Conservation (phyloP, 2,797 vertebrate genomes). For the Scolopax bukidnonensis region DNA sequence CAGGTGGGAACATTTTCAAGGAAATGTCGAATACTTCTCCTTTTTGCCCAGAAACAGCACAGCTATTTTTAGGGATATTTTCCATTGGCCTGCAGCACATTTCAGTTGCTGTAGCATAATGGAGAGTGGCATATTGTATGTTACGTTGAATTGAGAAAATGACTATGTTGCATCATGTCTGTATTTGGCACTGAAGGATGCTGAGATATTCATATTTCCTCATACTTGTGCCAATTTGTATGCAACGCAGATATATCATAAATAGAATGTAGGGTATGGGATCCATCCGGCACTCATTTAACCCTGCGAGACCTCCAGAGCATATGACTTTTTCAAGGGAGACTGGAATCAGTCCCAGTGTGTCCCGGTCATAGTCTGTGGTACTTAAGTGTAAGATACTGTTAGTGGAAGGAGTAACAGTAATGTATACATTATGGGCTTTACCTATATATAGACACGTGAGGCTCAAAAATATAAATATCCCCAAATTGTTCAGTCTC, state of each 20-base stretch:
- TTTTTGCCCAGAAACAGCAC: constrained; percentile 80
- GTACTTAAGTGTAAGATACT: not conserved
- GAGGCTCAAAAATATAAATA: not conserved
- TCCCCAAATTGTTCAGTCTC: not conserved
- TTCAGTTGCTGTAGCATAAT: constrained; percentile 74
- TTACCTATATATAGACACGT: not conserved
- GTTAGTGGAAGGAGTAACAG: not conserved
- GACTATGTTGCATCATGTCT: constrained; percentile 59
- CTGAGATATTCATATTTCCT: constrained; percentile 56
- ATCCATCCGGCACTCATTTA: not conserved
- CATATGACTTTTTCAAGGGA: not conserved
- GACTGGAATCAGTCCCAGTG: not conserved
- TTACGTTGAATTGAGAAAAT: constrained; percentile 70
- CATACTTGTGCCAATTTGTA: constrained; percentile 32
- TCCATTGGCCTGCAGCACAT: constrained; percentile 77
- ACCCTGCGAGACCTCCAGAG: not conserved
- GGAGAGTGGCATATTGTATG: constrained; percentile 70
- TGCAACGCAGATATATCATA: constrained; percentile 18
- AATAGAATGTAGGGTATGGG: constrained; percentile 5
- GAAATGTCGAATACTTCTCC: constrained; percentile 77
- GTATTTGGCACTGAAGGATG: constrained; percentile 58
- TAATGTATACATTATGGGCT: not conserved
- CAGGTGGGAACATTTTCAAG: constrained; percentile 80
- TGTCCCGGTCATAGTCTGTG: not conserved
- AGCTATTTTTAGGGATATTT: constrained; percentile 82